Evolutionary conservation across 2,888 invertebrate genomes (phyloP).

Genomic region (Lepidochrysops patricia): DNA sequence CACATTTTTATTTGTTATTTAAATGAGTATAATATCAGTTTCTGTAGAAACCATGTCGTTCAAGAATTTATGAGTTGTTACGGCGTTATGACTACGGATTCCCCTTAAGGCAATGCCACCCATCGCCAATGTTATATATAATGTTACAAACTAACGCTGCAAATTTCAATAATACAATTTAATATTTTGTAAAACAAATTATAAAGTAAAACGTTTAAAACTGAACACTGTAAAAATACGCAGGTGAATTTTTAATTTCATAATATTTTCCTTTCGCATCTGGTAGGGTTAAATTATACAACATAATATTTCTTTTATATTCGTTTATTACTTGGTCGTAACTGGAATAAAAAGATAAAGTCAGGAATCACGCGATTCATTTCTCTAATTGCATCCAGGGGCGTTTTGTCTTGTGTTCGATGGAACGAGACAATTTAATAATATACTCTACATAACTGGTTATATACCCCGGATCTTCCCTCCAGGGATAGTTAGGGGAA

Average conservation of each 20-base stretch:
- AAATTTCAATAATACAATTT: too few species aligned
- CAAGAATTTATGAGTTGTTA: too few species aligned
- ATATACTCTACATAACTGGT: conserved; percentile 19
- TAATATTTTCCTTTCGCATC: not conserved
- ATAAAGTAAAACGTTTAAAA: too few species aligned
- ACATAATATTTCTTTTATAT: conserved; percentile 34
- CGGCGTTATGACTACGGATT: too few species aligned
- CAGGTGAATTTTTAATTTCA: not conserved
- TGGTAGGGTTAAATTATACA: not conserved
- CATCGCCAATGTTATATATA: too few species aligned
- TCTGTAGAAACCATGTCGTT: too few species aligned
- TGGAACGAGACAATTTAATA: conserved; percentile 29
- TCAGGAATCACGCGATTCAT: conserved; percentile 55
- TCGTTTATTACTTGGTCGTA: conserved; percentile 44
- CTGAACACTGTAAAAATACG: not conserved
- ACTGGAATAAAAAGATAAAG: conserved; percentile 43
- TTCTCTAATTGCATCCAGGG: conserved; percentile 51
- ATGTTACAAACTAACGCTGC: too few species aligned
- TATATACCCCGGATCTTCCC: conserved; percentile 10
- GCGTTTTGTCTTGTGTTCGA: conserved; percentile 31
- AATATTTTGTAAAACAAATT: too few species aligned
- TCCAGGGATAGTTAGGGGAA: conserved; percentile 9
- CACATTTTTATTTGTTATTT: too few species aligned
- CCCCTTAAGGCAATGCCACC: too few species aligned
- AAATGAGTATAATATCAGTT: too few species aligned